Conservation (phyloP, 2,888 invertebrate species). For the Chaetoderma sp. region DNA sequence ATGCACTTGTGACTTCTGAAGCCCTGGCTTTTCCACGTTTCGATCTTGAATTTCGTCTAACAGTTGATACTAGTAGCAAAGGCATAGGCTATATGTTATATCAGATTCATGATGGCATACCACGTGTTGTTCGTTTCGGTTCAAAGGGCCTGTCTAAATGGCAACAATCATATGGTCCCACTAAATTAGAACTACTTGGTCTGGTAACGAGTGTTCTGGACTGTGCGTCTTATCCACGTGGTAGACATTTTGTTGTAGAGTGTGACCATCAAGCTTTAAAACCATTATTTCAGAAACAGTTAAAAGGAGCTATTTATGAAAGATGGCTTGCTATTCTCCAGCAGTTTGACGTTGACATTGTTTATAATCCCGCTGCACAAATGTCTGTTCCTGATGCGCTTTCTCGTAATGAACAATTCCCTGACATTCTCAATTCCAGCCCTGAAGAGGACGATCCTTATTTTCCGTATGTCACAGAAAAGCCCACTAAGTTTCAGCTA, state of each 20-base stretch:
- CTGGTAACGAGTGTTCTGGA: not conserved
- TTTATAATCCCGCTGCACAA: not conserved
- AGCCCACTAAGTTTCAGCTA: not conserved
- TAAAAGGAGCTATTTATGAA: not conserved
- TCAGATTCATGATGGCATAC: not conserved
- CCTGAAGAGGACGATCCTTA: conserved; percentile 4
- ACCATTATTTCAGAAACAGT: conserved; percentile 1
- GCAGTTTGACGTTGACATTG: not conserved
- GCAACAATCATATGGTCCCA: conserved; percentile 3
- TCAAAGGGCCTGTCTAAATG: not conserved
- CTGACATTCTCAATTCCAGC: too few relatives aligned
- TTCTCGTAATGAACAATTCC: not conserved
- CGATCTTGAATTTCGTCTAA: conserved; percentile 8
- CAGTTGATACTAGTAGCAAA: conserved; percentile 12
- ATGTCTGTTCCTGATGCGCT: not conserved
- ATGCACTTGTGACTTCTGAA: not conserved
- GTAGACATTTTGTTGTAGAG: not conserved
- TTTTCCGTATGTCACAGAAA: conserved; percentile 2
- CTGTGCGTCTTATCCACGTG: not conserved
- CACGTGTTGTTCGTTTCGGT: conserved; percentile 2
- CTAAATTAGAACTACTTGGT: conserved; percentile 1
- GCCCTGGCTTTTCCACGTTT: conserved; percentile 15
- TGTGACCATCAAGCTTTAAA: conserved; percentile 3
- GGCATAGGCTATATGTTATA: conserved; percentile 9
- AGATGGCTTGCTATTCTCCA: conserved; percentile 4